These are phyloP conservation scores for Ciconia stormi DNA, from an alignment of 2,113 vertebrate species.

Conservation along the genomic window DNA sequence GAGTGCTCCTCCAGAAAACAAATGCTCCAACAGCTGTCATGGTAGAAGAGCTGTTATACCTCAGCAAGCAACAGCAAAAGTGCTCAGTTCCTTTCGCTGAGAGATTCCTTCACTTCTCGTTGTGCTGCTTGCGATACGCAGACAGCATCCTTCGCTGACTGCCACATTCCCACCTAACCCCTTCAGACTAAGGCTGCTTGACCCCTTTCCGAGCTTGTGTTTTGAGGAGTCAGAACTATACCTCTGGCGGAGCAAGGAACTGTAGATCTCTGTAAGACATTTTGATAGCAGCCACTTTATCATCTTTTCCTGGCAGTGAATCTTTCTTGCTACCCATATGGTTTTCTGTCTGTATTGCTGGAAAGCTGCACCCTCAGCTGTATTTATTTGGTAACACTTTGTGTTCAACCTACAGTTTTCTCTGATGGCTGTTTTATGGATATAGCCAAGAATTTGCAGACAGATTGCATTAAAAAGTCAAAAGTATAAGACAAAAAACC, in stretches of 20 bases:
- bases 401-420: background rate
- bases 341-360: background rate
- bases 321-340: background rate
- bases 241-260: background rate
- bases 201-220: background rate
- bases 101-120: background rate
- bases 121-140: background rate
- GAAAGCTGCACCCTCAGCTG: background rate
- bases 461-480: background rate
- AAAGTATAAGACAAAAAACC: background rate
- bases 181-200: background rate
- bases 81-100: background rate
- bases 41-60: background rate
- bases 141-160: background rate
- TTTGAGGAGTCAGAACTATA: background rate
- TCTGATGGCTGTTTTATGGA: background rate
- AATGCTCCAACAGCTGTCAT: background rate
- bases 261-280: background rate
- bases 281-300: background rate
- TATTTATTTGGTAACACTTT: background rate
- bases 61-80: background rate
- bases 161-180: background rate
- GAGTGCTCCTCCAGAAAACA: background rate
- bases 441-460: background rate
- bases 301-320: background rate